Base-by-base conservation (phyloP, 2,888 invertebrate genomes). In the Heterodera filipjevi region DNA sequence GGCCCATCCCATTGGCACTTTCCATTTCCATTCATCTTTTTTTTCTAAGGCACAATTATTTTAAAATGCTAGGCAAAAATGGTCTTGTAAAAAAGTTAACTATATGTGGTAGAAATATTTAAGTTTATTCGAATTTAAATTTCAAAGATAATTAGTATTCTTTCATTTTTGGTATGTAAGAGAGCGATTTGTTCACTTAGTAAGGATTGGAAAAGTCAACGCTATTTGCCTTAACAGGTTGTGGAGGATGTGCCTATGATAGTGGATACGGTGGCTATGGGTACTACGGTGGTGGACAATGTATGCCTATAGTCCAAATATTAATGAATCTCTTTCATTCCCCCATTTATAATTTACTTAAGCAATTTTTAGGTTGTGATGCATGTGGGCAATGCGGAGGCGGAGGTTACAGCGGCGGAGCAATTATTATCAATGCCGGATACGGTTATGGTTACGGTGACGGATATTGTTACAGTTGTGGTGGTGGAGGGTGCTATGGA, bases 361-460 rank as follows among this genome's bases (percentile, higher is more conserved):
- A 6, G 39, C 6, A 53, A 19, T 59, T 19, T 22, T 27, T 33
- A 68, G 33, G 68, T 19, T 68, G 68, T 35, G 35, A 68, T 68
- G 33, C 33, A 5, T 35, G 68, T 33, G 68, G 32, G 1, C 33
- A 35, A 19, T 32, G 68, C 33, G 32, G 68, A 10, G 12, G 33
- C 68, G 68, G 68, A 22, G 68, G 68, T 16, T 68, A 68, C 35
- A 19, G 68, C 6, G 22, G 68, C 35, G 68, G 68, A 19, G 8
- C 59, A 2, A 27, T 59, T 27, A 27, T 59, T 27, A 59, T 59
- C 59, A 59, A 5, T 27, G 8, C 68, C 35, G 68, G 66, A 66
- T 66, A 66, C 22, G 66, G 66, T 8, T 66, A 66, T 66, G 66
- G 68, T 8, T 59, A 59, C 59, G 59, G 59, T 27, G 32, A 68